Evolutionary conservation across 2,888 invertebrate genomes (phyloP), one percentile per base, ranked within the genome.

Genomic region (Drosophila meridiana): DNA sequence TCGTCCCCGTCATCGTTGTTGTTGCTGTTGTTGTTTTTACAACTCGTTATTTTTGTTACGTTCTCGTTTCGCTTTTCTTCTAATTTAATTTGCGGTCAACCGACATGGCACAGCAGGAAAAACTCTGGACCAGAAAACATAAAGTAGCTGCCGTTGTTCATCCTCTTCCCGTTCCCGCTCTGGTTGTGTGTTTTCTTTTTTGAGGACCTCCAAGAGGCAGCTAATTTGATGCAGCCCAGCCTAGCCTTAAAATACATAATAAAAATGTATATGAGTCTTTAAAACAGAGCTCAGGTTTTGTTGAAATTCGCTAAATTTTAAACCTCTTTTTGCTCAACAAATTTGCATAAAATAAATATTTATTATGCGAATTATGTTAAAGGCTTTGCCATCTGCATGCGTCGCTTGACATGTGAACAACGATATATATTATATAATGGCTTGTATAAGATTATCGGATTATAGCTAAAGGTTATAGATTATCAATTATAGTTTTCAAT

Each of bases 21-120:
- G 11, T 48, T 38, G 50, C n/a, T 40, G 40, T 36, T 48, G 52
- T 36, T 50, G 32, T 34, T 59, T 53, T 43, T 87, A 79, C 79
- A 85, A 77, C 82, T 84, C 76, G 82, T 77, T 84, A 74, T 73
- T 73, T 74, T 69, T 85, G 80, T 83, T 72, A 73, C 61, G 65
- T 74, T 81, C 50, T 56, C 48, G 57, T 69, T 79, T 67, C 73
- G 82, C 76, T 77, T 89, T 85, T 85, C 85, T 89, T 79, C 73
- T 89, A 82, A 86, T 86, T 86, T 86, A 90, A 87, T 87, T 87
- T 87, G 89, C 83, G 90, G 90, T 83, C 78, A 87, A 83, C 90
- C 87, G 75, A 87, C 86, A 71, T 82, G 79, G 69, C 74, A 75
- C 82, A 76, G 71, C 69, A 62, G 66, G 66, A 69, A 84, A 70